A percentile compares a stretch with the other conserved stretches of the same genome.
Evolutionary conservation across 2,888 invertebrate genomes (phyloP).

Genomic region (Empis livida): DNA sequence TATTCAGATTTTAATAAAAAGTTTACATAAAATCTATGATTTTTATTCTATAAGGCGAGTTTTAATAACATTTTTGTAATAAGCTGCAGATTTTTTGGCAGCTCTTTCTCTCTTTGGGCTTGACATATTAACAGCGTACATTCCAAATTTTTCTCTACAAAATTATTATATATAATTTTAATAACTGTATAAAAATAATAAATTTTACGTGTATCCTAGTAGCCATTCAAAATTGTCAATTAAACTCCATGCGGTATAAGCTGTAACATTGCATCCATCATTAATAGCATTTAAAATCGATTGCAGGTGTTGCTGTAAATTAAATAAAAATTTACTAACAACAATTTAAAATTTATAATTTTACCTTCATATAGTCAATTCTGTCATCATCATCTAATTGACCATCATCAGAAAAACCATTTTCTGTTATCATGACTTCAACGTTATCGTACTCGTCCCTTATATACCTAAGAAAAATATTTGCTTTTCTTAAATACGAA

Average conservation of each 20-base stretch:
- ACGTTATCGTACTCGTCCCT: slow-evolving; percentile 42
- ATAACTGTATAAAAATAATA: background rate
- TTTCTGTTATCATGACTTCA: slow-evolving; percentile 44
- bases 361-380: slow-evolving; percentile 20
- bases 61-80: slow-evolving; percentile 42
- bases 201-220: slow-evolving; percentile 21
- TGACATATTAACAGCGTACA: slow-evolving; percentile 53
- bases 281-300: slow-evolving; percentile 22
- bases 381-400: slow-evolving; percentile 32
- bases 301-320: slow-evolving; percentile 20
- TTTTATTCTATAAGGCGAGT: slow-evolving; percentile 15
- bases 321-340: slow-evolving; percentile 17
- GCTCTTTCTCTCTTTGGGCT: slow-evolving; percentile 44
- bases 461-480: slow-evolving; percentile 34
- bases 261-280: slow-evolving; percentile 22
- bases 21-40: too few species aligned
- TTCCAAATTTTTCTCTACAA: slow-evolving; percentile 53
- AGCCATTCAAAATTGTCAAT: slow-evolving; percentile 29
- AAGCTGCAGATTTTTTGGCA: slow-evolving; percentile 47
- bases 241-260: slow-evolving; percentile 24
- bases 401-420: slow-evolving; percentile 41
- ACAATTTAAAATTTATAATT: background rate
- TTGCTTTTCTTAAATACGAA: background rate
- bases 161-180: background rate
- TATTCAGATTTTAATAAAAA: too few species aligned